phyloP scores from a whole-genome alignment of 2,113 vertebrate genomes.

The Calidris pugnax region DNA sequence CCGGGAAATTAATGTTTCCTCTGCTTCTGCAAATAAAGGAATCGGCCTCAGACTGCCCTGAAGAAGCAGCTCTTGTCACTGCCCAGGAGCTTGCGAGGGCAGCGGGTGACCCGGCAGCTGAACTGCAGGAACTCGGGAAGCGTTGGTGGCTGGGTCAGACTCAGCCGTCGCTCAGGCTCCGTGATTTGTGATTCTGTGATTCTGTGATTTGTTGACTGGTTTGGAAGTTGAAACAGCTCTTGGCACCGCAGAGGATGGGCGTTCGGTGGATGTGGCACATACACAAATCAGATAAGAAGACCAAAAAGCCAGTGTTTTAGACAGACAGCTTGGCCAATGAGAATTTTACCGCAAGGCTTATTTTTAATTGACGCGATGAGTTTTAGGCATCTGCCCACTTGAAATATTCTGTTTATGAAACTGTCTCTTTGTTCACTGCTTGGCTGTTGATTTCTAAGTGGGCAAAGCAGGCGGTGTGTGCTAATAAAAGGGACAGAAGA shows the following conservation, averaged over 20 bases:
- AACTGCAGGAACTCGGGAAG: neutral
- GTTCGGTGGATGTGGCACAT: neutral
- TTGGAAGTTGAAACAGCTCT: neutral
- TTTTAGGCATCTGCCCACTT: neutral
- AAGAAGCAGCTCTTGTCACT: neutral
- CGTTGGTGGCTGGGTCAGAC: neutral
- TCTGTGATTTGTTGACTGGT: neutral
- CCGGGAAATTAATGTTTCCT: neutral
- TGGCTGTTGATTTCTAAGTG: neutral
- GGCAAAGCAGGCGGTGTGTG: neutral
- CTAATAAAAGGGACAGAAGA: neutral
- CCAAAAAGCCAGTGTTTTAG: neutral
- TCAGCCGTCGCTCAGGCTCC: neutral
- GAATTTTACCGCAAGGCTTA: neutral
- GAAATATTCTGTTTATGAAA: neutral
- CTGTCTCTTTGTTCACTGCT: neutral
- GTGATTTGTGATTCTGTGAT: too few relatives aligned
- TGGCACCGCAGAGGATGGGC: neutral
- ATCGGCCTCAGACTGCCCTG: neutral
- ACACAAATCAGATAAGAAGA: neutral
- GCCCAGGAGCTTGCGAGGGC: accelerated
- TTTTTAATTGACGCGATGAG: neutral
- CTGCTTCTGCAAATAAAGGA: neutral
- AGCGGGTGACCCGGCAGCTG: neutral
- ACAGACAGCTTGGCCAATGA: neutral